These are phyloP conservation scores for Ornithoptera priamus DNA, from an alignment of 2,888 invertebrate genomes.

Conservation along the genomic window DNA sequence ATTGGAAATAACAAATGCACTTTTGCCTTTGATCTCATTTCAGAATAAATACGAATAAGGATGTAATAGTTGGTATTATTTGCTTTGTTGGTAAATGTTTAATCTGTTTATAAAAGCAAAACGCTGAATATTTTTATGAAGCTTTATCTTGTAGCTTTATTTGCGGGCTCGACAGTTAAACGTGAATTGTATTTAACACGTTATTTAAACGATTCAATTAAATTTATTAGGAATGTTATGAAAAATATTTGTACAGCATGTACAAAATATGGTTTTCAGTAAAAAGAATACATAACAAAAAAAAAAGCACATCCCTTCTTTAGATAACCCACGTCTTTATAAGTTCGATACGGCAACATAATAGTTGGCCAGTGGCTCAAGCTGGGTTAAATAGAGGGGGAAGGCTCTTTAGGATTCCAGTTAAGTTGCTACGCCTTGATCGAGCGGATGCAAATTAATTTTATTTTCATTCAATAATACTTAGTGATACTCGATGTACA, in stretches of 20 bases:
- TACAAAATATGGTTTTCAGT: no score
- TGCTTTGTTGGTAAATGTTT: conserved; percentile 17
- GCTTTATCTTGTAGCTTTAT: conserved; percentile 1
- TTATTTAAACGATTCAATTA: no score
- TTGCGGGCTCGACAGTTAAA: not conserved
- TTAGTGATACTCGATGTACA: conserved; percentile 26
- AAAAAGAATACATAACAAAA: not conserved
- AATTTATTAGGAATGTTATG: no score
- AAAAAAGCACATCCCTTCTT: not conserved
- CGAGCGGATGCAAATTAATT: conserved; percentile 31
- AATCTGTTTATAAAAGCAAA: conserved; percentile 17
- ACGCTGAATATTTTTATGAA: conserved; percentile 19
- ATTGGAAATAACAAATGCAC: conserved; percentile 16
- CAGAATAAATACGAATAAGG: conserved; percentile 18
- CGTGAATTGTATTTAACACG: not conserved
- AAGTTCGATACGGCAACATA: conserved; percentile 17
- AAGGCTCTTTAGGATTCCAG: conserved; percentile 26
- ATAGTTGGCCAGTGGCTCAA: conserved; percentile 16
- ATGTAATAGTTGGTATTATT: conserved; percentile 25
- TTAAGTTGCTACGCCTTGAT: conserved; percentile 26
- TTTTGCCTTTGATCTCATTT: conserved; percentile 24
- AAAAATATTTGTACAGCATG: no score
- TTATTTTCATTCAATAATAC: conserved; percentile 29
- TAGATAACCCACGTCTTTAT: not conserved
- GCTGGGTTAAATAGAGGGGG: conserved; percentile 7